Evolutionary conservation across 2,113 vertebrate species (phyloP).

Genomic region (Nanorana parkeri): DNA sequence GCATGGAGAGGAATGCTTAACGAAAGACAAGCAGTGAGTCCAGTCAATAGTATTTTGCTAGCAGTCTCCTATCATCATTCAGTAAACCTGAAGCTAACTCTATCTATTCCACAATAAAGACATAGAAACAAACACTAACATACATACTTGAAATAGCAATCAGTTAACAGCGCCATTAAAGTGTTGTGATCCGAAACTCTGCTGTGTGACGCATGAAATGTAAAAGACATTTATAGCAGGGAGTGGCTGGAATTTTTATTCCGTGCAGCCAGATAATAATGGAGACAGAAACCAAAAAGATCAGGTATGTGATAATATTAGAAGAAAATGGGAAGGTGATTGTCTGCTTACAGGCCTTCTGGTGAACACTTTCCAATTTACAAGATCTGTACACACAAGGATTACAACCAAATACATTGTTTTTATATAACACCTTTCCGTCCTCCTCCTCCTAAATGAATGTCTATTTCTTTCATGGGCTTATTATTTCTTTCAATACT

Average conservation of each 20-base stretch:
- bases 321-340: background rate
- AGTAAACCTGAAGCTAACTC: background rate
- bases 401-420: no score
- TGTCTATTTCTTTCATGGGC: no score
- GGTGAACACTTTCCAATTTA: background rate
- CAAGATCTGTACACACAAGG: no score
- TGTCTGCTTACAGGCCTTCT: background rate
- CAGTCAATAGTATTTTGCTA: background rate
- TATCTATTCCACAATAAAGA: background rate
- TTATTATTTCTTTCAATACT: no score
- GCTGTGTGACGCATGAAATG: background rate
- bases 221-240: conserved; percentile 8
- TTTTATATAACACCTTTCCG: no score
- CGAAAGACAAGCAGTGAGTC: background rate
- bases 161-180: background rate
- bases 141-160: conserved; percentile 18
- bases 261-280: background rate
- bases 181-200: conserved; percentile 10
- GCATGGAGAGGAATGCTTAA: background rate
- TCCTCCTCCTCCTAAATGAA: no score
- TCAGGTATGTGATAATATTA: background rate
- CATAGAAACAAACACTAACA: background rate
- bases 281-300: background rate
- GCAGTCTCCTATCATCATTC: background rate
- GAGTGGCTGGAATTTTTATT: conserved; percentile 11